Evolutionary conservation across 2,113 vertebrate genomes (phyloP).

Genomic region (Oreotragus oreotragus): DNA sequence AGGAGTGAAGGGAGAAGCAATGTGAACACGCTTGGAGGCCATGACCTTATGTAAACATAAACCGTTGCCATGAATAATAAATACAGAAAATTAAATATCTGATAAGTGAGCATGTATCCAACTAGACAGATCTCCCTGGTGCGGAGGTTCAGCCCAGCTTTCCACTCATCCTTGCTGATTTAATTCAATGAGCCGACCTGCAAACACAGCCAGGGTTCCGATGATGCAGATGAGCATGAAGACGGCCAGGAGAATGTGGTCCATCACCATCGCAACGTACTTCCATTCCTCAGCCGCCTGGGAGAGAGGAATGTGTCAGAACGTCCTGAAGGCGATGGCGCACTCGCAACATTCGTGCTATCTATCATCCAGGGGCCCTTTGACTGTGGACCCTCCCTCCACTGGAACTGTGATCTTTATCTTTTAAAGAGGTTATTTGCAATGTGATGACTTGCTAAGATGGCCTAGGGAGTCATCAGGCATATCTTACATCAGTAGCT

Average conservation of each 20-base stretch:
- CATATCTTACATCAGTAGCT: not conserved
- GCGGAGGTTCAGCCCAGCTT: not conserved
- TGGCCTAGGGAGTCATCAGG: not conserved
- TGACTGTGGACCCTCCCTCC: not conserved
- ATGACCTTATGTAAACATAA: not conserved
- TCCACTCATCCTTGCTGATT: conserved; percentile 86
- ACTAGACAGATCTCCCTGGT: not conserved
- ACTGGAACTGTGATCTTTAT: not conserved
- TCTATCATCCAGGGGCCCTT: not conserved
- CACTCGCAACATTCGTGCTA: not conserved
- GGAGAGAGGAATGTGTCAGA: conserved; percentile 49
- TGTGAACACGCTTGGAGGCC: not conserved
- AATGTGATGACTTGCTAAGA: not conserved
- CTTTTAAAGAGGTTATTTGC: not conserved
- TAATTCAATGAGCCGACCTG: conserved; percentile 95
- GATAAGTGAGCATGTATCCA: not conserved
- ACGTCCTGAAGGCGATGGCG: not conserved
- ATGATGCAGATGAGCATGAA: conserved; percentile 97
- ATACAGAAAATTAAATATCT: not conserved
- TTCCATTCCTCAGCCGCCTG: conserved; percentile 99
- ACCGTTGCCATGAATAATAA: not conserved
- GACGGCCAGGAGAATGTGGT: conserved; percentile 95
- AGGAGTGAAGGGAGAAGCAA: not conserved
- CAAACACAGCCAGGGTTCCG: conserved; percentile 95
- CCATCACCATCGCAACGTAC: conserved; percentile 98